phyloP scores from a whole-genome alignment of 2,888 invertebrate genomes.

The Stramonita haemastoma region DNA sequence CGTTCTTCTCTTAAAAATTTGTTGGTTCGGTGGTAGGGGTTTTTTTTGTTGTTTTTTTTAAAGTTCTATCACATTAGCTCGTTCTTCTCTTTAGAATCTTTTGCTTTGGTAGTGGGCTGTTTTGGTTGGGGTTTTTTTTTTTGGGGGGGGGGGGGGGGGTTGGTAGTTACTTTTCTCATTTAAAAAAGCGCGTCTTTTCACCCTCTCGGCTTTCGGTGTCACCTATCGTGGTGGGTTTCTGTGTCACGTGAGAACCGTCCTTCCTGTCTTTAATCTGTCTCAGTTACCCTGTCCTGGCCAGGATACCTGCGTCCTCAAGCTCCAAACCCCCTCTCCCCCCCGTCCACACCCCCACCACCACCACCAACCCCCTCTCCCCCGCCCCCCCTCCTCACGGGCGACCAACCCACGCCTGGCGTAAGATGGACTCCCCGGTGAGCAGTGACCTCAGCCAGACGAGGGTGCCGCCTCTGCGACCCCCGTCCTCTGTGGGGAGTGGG shows the following conservation, averaged over 20 bases:
- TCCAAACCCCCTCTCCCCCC: conserved; percentile 52
- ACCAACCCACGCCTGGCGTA: conserved; percentile 68
- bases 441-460: conserved; percentile 49
- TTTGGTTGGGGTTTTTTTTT: too few species aligned
- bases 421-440: conserved; percentile 58
- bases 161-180: background rate
- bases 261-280: conserved; percentile 28
- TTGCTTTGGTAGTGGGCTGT: too few species aligned
- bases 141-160: too few species aligned
- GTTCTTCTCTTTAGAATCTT: too few species aligned
- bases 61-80: too few species aligned
- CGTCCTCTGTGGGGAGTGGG: conserved; percentile 64
- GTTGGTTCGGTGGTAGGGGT: too few species aligned
- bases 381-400: conserved; percentile 55
- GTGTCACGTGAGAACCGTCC: background rate
- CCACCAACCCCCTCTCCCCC: background rate
- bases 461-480: conserved; percentile 56
- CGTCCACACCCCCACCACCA: conserved; percentile 32
- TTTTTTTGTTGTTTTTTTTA: too few species aligned
- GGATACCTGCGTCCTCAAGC: conserved; percentile 46
- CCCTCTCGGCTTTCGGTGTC: background rate
- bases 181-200: background rate
- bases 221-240: conserved; percentile 18
- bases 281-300: conserved; percentile 65
- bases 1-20: too few species aligned